phyloP scores from a whole-genome alignment of 35 echinoderm and acorn worm genomes.

The Hemicentrotus pulcherrimus region DNA sequence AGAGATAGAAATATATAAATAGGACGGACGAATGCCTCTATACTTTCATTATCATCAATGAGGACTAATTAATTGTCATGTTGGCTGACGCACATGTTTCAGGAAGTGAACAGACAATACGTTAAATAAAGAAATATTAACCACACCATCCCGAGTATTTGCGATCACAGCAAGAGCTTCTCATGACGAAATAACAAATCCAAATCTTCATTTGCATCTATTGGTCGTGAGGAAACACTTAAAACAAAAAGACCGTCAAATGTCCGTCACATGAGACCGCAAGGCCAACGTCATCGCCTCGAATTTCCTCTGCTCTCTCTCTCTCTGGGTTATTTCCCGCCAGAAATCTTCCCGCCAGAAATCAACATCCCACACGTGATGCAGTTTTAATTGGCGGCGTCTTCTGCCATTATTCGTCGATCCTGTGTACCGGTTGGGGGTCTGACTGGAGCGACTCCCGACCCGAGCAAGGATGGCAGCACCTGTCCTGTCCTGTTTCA shows the following conservation, averaged over 20 bases:
- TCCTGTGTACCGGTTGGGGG: neutral
- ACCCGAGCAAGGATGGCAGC: conserved; percentile 8
- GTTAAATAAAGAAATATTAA: neutral
- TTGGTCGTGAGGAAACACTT: neutral
- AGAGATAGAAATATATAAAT: neutral
- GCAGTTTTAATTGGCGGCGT: conserved; percentile 45
- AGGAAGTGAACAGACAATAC: neutral
- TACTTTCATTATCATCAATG: neutral
- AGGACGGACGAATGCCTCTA: neutral
- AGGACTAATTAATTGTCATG: neutral
- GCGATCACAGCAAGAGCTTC: neutral
- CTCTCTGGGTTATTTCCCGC: neutral
- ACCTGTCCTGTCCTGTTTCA: conserved; percentile 24
- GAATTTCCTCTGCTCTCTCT: too few relatives aligned
- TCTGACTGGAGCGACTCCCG: neutral
- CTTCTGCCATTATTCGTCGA: conserved; percentile 23
- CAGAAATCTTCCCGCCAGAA: conserved; percentile 1
- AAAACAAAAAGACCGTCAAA: neutral
- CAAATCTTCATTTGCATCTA: neutral
- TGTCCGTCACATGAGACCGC: neutral
- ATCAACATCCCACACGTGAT: conserved; percentile 2
- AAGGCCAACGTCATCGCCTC: neutral
- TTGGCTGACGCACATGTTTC: neutral
- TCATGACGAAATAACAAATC: neutral
- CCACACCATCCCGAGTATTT: neutral